Evolutionary conservation across 2,888 invertebrate species (phyloP).

Genomic region (Ametastegia equiseti): DNA sequence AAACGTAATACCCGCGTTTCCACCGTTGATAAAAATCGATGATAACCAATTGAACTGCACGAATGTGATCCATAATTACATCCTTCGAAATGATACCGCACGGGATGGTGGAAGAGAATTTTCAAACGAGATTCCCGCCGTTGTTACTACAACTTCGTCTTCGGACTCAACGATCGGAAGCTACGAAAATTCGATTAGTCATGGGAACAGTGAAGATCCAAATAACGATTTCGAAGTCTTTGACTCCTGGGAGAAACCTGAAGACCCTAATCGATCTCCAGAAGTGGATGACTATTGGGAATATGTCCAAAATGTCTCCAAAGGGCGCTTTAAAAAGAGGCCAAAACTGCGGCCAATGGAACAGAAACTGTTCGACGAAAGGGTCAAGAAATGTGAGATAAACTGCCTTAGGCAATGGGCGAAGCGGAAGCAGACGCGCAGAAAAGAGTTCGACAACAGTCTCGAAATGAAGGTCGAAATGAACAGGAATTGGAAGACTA

Average conservation of each 20-base stretch:
- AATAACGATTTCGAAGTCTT: neutral
- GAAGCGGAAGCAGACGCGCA: neutral
- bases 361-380: neutral
- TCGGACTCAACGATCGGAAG: neutral
- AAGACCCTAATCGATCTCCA: neutral
- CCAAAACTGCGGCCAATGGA: neutral
- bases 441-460: neutral
- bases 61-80: neutral
- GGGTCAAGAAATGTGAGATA: constrained; percentile 8
- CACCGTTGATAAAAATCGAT: neutral
- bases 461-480: constrained; percentile 6
- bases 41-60: neutral
- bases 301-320: neutral
- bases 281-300: constrained; percentile 21
- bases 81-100: neutral
- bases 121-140: neutral
- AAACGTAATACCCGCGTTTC: neutral
- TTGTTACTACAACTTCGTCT: neutral
- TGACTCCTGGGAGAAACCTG: neutral
- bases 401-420: constrained; percentile 17
- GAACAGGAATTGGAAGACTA: constrained; percentile 11
- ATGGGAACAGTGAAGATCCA: neutral
- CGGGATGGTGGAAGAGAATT: neutral
- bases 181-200: neutral
- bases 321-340: neutral